These are phyloP conservation scores for Zonotrichia albicollis DNA, from an alignment of 2,797 vertebrate genomes.

Conservation along the genomic window DNA sequence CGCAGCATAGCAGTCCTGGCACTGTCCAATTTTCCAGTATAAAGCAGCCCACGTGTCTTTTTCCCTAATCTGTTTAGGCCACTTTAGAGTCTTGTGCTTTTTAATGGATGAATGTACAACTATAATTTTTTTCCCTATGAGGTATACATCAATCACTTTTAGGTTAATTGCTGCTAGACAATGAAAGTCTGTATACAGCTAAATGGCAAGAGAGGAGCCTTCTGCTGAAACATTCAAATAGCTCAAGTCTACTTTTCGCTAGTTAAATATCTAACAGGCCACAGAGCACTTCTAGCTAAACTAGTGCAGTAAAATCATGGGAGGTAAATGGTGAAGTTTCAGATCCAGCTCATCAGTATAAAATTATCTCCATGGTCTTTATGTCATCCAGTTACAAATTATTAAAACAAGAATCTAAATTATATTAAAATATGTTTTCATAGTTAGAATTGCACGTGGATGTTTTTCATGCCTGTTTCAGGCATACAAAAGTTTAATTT, in stretches of 20 bases:
- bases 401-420: neutral
- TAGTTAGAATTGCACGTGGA: neutral
- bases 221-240: constrained; percentile 60
- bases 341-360: neutral
- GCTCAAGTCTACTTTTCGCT: constrained; percentile 41
- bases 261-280: constrained; percentile 43
- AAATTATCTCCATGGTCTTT: neutral
- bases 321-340: constrained; percentile 47
- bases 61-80: constrained; percentile 52
- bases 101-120: neutral
- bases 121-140: constrained; percentile 45
- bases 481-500: neutral
- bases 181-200: neutral
- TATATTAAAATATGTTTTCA: neutral
- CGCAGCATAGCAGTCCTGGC: neutral
- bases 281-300: constrained; percentile 46
- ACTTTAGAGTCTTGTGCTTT: constrained; percentile 26
- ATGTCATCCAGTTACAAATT: neutral
- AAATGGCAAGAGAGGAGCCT: constrained; percentile 55
- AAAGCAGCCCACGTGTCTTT: neutral
- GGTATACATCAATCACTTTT: constrained; percentile 59
- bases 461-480: neutral
- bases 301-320: constrained; percentile 19
- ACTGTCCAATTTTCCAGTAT: neutral
- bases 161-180: constrained; percentile 62